These are phyloP conservation scores for Zoroaster sp. DNA, from an alignment of 53 echinoderm and acorn worm species.

Conservation along the genomic window DNA sequence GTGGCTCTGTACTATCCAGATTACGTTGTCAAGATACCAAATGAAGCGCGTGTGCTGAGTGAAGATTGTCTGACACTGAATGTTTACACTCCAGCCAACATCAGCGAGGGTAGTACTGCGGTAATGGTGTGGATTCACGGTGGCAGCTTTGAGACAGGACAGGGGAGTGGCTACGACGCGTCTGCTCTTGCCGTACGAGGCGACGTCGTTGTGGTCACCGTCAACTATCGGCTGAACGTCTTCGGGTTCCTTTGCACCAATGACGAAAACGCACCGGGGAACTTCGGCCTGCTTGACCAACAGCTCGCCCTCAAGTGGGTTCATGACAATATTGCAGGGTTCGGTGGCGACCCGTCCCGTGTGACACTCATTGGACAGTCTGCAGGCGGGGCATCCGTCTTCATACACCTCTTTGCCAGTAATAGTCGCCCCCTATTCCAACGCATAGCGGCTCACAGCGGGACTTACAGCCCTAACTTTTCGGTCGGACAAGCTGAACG, in stretches of 20 bases:
- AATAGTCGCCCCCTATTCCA: slow-evolving; percentile 71
- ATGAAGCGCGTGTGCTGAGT: not conserved
- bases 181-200: slow-evolving; percentile 30
- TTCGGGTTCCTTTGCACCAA: slow-evolving; percentile 29
- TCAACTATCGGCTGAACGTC: slow-evolving; percentile 40
- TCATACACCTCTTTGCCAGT: slow-evolving; percentile 63
- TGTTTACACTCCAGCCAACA: slow-evolving; percentile 69
- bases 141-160: not conserved
- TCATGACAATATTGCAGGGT: slow-evolving; percentile 70
- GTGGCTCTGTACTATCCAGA: slow-evolving; percentile 4
- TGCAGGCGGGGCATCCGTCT: slow-evolving; percentile 66
- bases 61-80: slow-evolving; percentile 87
- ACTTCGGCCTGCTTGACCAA: slow-evolving; percentile 86
- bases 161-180: slow-evolving; percentile 33
- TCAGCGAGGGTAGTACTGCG: slow-evolving; percentile 3
- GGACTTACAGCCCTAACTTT: not conserved
- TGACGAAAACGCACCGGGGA: slow-evolving; percentile 73
- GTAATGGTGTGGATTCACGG: slow-evolving; percentile 41
- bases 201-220: slow-evolving; percentile 18
- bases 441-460: slow-evolving; percentile 66
- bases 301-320: slow-evolving; percentile 81
- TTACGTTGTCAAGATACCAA: slow-evolving; percentile 17
- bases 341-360: slow-evolving; percentile 78
- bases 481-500: slow-evolving; percentile 24
- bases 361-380: slow-evolving; percentile 87